Percentiles rank a stretch among this genome's conserved stretches.
These are phyloP conservation scores for Hoplias malabaricus DNA, from an alignment of 2,113 vertebrate genomes.

Conservation along the genomic window DNA sequence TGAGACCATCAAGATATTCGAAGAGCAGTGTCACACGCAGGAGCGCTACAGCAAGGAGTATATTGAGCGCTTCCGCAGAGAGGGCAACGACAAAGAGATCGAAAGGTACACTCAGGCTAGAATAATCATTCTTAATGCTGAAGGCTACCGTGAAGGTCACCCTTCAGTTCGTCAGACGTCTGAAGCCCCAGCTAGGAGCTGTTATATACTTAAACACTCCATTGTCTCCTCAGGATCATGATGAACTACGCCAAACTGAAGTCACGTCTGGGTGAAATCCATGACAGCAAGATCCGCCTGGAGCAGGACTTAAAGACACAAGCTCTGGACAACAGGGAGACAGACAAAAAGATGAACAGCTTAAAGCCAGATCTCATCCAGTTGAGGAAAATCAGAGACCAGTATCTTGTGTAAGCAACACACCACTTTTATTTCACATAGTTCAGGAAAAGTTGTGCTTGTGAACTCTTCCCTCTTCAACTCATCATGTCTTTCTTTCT, in stretches of 20 bases:
- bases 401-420: constrained; percentile 89
- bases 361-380: constrained; percentile 96
- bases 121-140: not conserved
- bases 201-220: not conserved
- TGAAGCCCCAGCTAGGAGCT: not conserved
- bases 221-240: constrained; percentile 76
- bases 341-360: constrained; percentile 98
- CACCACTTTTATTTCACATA: not conserved
- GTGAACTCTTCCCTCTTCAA: not conserved
- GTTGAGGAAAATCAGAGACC: constrained; percentile 94
- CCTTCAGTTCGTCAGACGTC: not conserved
- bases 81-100: constrained; percentile 90
- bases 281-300: constrained; percentile 90
- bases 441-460: not conserved
- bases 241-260: constrained; percentile 96
- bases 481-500: constrained; percentile 8
- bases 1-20: constrained; percentile 98
- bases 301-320: constrained; percentile 96
- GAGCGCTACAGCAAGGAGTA: constrained; percentile 92
- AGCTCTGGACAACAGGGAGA: constrained; percentile 93
- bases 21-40: constrained; percentile 95
- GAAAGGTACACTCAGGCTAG: constrained; percentile 74
- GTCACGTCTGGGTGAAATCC: constrained; percentile 93
- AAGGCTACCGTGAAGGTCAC: not conserved
- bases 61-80: constrained; percentile 85